Evolutionary conservation across 2,888 invertebrate genomes (phyloP), one percentile per base, ranked within the genome.

Genomic region (Leptinotarsa tumamoca): DNA sequence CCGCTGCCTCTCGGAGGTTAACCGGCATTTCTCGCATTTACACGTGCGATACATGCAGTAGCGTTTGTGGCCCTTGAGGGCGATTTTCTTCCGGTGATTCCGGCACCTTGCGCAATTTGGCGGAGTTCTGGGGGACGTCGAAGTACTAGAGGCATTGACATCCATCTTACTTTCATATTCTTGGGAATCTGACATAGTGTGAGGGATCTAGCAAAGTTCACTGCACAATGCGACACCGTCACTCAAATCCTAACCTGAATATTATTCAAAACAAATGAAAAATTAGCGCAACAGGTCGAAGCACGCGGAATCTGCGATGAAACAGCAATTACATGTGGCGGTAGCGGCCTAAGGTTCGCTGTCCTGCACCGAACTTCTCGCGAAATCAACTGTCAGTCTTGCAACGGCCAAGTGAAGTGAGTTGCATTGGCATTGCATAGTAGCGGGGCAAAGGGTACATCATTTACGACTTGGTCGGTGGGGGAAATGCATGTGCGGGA

Each of bases 41-140:
- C 97, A 97, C 86, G 92, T 91, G 80, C 95, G 93, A 89, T 91
- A 97, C 85, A 93, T 92, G 91, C 98, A 98, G 89, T 96, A 96
- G 50, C 96, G 92, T 88, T 98, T 98, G 90, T 98, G 98, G 18
- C 96, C 97, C 89, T 96, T 96, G 80, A 97, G 91, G 88, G 94
- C 93, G 81, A 96, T 94, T 88, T 95, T 95, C 85, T 95, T 91
- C n/a, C 94, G 92, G 89, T 98, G 98, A 90, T 97, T 97, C 77
- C 96, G 92, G 89, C 98, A 98, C 49, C 97, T 93, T 66, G 96
- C 96, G 89, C 97, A 98, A 89, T 96, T 97, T 21, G 97, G 97
- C 10, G 96, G 95, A 79, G 95, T 95, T 76, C 96, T 92, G 18
- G 95, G 93, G 67, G 91, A 91, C 76, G 74, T 90, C 89, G 73